Percentiles rank a stretch among this genome's conserved stretches.
Conservation (phyloP, 2,797 vertebrate genomes). For the Spinus olivaceus region DNA sequence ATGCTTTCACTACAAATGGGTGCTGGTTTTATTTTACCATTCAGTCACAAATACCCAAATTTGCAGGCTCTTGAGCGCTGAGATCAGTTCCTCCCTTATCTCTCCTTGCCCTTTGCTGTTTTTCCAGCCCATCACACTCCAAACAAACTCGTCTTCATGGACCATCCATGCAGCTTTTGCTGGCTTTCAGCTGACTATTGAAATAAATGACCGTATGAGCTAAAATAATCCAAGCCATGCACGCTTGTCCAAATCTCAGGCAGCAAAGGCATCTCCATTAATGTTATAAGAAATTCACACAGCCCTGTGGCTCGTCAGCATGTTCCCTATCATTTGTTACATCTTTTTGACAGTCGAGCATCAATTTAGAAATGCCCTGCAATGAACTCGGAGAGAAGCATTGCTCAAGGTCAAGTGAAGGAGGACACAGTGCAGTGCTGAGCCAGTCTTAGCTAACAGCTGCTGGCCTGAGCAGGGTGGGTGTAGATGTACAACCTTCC, state of each 20-base stretch:
- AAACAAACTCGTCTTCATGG: neutral
- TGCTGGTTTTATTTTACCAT: neutral
- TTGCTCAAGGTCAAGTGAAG: slow-evolving; percentile 9
- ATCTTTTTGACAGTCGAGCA: slow-evolving; percentile 14
- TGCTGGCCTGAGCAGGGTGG: neutral
- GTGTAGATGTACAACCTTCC: neutral
- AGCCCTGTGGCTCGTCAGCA: slow-evolving; percentile 15
- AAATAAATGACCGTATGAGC: neutral
- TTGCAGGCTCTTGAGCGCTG: neutral
- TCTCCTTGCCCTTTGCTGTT: neutral
- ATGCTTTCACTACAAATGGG: neutral
- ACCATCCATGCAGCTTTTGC: neutral
- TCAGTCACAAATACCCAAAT: neutral
- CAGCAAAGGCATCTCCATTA: slow-evolving; percentile 10
- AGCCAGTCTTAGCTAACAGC: neutral
- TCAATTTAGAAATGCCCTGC: slow-evolving; percentile 46
- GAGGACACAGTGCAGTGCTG: neutral
- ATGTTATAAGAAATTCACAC: neutral
- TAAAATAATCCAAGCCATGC: neutral
- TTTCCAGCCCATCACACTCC: neutral
- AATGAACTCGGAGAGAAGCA: neutral
- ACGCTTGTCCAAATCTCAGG: neutral
- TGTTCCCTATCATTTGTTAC: slow-evolving; percentile 32
- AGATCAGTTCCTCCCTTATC: neutral
- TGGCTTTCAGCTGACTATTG: neutral